Percentiles rank a stretch among this genome's conserved stretches.
Conservation (phyloP, 2,797 vertebrate species). For the Danio choprae region DNA sequence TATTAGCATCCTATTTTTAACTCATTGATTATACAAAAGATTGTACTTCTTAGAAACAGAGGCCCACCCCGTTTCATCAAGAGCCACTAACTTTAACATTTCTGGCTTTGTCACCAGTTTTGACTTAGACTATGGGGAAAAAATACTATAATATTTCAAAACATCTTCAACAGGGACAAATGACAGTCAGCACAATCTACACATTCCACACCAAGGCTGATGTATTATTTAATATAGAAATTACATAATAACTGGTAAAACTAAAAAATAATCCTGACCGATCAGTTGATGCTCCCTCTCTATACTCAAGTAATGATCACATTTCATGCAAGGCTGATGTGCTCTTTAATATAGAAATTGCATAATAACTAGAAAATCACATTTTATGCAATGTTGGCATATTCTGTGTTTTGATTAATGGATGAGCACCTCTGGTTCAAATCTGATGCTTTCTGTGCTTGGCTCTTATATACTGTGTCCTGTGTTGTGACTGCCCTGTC, state of each 20-base stretch:
- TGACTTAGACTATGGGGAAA: too few relatives aligned
- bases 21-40: too few relatives aligned
- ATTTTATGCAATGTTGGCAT: neutral
- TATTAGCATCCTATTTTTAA: too few relatives aligned
- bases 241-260: neutral
- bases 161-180: too few relatives aligned
- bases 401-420: constrained; percentile 10
- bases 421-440: neutral
- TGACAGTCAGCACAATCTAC: neutral
- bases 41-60: too few relatives aligned
- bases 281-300: neutral
- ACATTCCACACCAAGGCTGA: neutral
- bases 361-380: neutral
- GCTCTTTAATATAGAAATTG: constrained; percentile 4
- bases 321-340: neutral
- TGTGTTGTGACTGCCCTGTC: constrained; percentile 50
- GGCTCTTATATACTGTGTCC: constrained; percentile 51
- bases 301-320: neutral
- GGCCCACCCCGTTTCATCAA: too few relatives aligned
- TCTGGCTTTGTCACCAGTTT: too few relatives aligned
- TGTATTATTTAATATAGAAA: constrained; percentile 16
- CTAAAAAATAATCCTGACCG: neutral
- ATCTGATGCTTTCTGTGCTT: neutral
- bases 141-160: too few relatives aligned
- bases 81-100: too few relatives aligned